These are phyloP conservation scores for Streblospio benedicti DNA, from an alignment of 1,140 invertebrate genomes.

Conservation along the genomic window DNA sequence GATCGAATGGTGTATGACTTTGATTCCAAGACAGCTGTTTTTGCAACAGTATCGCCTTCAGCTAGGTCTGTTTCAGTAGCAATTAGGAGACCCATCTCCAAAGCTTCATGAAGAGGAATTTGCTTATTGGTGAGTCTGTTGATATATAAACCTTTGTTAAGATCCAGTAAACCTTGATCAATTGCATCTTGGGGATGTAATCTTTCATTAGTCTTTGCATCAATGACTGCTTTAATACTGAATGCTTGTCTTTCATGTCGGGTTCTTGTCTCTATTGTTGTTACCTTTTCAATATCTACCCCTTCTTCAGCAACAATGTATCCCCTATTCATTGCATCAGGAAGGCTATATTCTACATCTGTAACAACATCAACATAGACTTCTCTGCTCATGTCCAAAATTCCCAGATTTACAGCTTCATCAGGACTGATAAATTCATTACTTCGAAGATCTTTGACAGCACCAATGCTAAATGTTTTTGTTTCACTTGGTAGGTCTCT, in stretches of 20 bases:
- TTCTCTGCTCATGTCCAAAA: constrained; percentile 44
- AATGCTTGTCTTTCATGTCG: constrained; percentile 1
- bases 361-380: constrained; percentile 57
- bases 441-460: constrained; percentile 14
- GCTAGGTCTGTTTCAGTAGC: neutral
- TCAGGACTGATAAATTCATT: constrained; percentile 38
- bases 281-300: neutral
- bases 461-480: neutral
- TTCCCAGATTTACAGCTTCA: constrained; percentile 66
- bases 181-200: constrained; percentile 57
- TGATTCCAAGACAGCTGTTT: neutral
- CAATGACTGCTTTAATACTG: constrained; percentile 47
- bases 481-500: constrained; percentile 4
- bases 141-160: constrained; percentile 60
- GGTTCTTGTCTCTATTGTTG: neutral
- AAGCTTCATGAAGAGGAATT: constrained; percentile 55
- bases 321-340: constrained; percentile 23
- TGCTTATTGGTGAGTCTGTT: constrained; percentile 64
- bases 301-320: constrained; percentile 28
- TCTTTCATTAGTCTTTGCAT: constrained; percentile 6
- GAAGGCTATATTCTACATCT: constrained; percentile 26
- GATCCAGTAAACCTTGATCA: constrained; percentile 60
- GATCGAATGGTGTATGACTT: constrained; percentile 8
- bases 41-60: neutral
- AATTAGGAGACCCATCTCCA: neutral